Percentiles rank a stretch among this genome's conserved stretches.
These are phyloP conservation scores for Saccostrea echinata DNA, from an alignment of 1,140 invertebrate species.

Conservation along the genomic window DNA sequence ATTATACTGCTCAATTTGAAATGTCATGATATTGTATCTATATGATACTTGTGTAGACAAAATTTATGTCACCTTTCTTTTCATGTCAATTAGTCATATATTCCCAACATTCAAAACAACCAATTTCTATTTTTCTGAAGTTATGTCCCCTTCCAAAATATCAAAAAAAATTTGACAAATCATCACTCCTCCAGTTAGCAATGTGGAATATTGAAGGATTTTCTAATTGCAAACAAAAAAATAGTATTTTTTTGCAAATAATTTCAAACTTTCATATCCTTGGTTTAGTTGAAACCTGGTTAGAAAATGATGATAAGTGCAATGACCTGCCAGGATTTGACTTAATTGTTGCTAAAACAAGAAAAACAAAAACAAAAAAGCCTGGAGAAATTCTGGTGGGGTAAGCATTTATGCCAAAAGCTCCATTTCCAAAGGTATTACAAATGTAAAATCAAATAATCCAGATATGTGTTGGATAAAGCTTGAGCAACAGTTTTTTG, in stretches of 20 bases:
- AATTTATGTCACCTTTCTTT: no score
- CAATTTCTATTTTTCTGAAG: no score
- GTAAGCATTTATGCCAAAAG: conserved; percentile 32
- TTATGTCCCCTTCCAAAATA: no score
- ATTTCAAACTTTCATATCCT: conserved; percentile 37
- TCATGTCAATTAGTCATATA: no score
- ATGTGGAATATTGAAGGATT: no score
- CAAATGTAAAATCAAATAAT: background rate
- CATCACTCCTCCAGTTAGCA: no score
- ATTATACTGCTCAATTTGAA: no score
- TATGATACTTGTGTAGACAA: no score
- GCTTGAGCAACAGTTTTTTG: conserved; percentile 25
- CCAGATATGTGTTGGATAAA: conserved; percentile 18
- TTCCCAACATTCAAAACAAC: no score
- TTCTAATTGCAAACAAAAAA: no score
- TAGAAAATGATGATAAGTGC: background rate
- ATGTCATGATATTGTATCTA: no score
- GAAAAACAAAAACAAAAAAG: conserved; percentile 33
- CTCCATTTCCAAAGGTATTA: conserved; percentile 25
- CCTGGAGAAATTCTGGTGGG: conserved; percentile 40
- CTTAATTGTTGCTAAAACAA: background rate
- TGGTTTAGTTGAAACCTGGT: conserved; percentile 41
- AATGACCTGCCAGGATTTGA: background rate
- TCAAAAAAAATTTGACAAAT: no score
- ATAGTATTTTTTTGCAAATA: background rate